Conservation (phyloP, 2,797 vertebrate genomes). For the Thalassophryne amazonica region DNA sequence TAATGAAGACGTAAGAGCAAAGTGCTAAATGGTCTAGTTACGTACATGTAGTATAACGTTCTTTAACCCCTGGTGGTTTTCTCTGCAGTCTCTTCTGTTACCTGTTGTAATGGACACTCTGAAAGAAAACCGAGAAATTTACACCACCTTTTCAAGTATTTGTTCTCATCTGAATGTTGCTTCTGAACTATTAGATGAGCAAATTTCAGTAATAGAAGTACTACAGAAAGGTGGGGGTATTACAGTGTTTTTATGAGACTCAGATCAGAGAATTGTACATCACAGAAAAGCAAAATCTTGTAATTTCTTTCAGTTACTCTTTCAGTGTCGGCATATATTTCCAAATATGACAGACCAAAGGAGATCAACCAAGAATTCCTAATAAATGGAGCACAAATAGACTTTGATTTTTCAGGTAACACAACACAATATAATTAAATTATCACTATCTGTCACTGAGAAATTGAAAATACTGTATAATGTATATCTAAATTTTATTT, state of each 20-base stretch:
- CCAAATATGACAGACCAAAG: slow-evolving; percentile 34
- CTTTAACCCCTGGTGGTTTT: not conserved
- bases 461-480: no score
- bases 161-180: slow-evolving; percentile 54
- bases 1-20: slow-evolving; percentile 36
- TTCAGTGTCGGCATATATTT: slow-evolving; percentile 25
- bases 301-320: slow-evolving; percentile 13
- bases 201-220: slow-evolving; percentile 52
- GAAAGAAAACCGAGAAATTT: slow-evolving; percentile 26
- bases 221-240: slow-evolving; percentile 68
- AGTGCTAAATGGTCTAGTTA: not conserved
- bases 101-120: slow-evolving; percentile 60
- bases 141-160: slow-evolving; percentile 45
- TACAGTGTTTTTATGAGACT: not conserved
- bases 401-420: slow-evolving; percentile 54
- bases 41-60: not conserved
- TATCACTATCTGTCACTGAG: no score
- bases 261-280: no score
- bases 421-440: no score
- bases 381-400: not conserved
- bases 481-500: no score
- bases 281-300: not conserved
- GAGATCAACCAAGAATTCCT: not conserved
- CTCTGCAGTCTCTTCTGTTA: slow-evolving; percentile 76
- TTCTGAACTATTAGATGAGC: slow-evolving; percentile 64